A percentile compares a stretch with the other conserved stretches of the same genome.
Conservation (phyloP, 2,888 invertebrate genomes). For the Lasioglossum oenotherae region DNA sequence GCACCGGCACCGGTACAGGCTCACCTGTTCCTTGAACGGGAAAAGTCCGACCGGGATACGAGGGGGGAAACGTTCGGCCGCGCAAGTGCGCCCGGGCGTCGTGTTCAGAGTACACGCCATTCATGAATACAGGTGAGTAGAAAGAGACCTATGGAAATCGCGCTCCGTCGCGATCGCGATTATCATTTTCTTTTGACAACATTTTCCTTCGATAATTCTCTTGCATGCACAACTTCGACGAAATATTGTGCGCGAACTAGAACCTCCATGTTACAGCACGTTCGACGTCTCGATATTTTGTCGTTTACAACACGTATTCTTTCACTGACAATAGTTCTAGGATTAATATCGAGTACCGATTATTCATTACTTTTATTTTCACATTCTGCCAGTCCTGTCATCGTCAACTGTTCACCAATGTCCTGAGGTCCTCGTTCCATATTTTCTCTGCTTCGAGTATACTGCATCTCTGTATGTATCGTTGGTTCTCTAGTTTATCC, state of each 20-base stretch:
- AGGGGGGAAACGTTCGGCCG: slow-evolving; percentile 73
- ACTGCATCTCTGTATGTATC: not conserved
- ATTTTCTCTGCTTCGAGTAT: not conserved
- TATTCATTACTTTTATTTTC: not conserved
- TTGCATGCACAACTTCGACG: not conserved
- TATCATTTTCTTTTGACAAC: not conserved
- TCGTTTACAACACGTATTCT: slow-evolving; percentile 11
- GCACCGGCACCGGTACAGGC: slow-evolving; percentile 36
- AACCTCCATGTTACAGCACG: not conserved
- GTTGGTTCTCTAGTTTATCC: not conserved
- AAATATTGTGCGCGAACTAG: not conserved
- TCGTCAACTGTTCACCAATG: not conserved
- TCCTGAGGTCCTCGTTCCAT: not conserved
- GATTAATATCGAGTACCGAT: not conserved
- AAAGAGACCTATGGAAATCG: slow-evolving; percentile 44
- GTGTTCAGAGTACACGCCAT: slow-evolving; percentile 76
- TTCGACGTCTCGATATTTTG: slow-evolving; percentile 13
- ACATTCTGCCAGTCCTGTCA: not conserved
- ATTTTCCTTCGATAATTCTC: not conserved
- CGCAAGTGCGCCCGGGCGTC: slow-evolving; percentile 74
- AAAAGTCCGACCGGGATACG: slow-evolving; percentile 54
- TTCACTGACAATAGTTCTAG: slow-evolving; percentile 14
- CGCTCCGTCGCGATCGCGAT: slow-evolving; percentile 22
- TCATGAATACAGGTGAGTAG: slow-evolving; percentile 82
- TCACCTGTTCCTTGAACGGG: slow-evolving; percentile 50